Evolutionary conservation across 2,113 vertebrate genomes (phyloP), one percentile per base, ranked within the genome.

Genomic region (Elephantulus edwardii): DNA sequence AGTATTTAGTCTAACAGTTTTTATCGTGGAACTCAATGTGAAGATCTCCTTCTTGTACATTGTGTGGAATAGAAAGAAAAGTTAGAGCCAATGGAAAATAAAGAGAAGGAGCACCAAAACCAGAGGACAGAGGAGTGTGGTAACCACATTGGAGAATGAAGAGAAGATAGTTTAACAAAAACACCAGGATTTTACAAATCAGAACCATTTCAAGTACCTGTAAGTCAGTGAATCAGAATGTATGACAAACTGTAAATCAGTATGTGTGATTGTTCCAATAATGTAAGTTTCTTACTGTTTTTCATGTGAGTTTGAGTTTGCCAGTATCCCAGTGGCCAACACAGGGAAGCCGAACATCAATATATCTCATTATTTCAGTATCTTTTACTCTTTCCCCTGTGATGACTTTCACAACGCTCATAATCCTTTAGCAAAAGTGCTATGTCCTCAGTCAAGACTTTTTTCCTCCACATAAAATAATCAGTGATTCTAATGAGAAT

Each of bases 161-260:
- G 75, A 4, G 24, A 0, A 16, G 17, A 8, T 66, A 16, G 42
- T 28, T 52, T 35, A 48, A 42, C 4, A 58, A 16, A 42, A 11
- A 38, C 48, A 54, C 14, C 26, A 38, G 2, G 42, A 42, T 8
- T 20, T 0, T 24, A 4, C n/a, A 71, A 84, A 48, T 8, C 5
- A 74, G 42, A 72, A 9, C 40, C 4, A 3, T 54, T 20, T 52
- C 1, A 22, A 17, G 33, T n/a, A n/a, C n/a, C n/a, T n/a, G n/a
- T n/a, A n/a, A n/a, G n/a, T n/a, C n/a, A n/a, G 12, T 1, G 44
- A 68, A 30, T 28, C 0, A 20, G 56, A 12, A 0, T 0, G 10
- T 46, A 22, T 17, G 19, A 6, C n/a, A n/a, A n/a, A n/a, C n/a
- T n/a, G 12, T 1, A 50, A 68, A 30, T 28, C 0, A 20, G 56